These are phyloP conservation scores for Vollenhovia emeryi DNA, from an alignment of 1,140 invertebrate genomes.

Conservation along the genomic window DNA sequence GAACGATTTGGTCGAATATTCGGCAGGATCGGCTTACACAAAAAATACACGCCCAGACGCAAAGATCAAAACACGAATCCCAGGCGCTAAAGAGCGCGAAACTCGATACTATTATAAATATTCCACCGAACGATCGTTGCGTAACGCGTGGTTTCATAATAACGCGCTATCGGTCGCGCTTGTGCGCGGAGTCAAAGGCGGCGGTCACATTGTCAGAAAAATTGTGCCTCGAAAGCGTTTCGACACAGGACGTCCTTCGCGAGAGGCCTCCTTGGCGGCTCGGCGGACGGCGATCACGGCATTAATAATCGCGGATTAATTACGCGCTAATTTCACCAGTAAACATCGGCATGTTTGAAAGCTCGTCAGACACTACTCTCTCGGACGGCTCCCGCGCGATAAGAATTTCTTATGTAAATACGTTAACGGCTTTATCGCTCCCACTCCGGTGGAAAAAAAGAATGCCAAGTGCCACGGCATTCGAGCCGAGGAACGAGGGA, in stretches of 20 bases:
- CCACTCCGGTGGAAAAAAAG: constrained; percentile 35
- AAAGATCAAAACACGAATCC: constrained; percentile 33
- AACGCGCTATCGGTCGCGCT: constrained; percentile 20
- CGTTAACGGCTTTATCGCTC: constrained; percentile 52
- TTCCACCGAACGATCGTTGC: constrained; percentile 2
- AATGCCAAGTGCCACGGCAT: not conserved
- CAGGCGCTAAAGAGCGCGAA: not conserved
- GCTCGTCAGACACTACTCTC: constrained; percentile 20
- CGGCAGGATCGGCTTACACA: not conserved
- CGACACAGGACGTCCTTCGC: not conserved
- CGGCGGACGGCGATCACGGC: no score
- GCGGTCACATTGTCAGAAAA: not conserved
- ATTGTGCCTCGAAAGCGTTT: not conserved
- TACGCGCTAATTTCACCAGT: constrained; percentile 64
- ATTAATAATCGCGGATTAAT: constrained; percentile 63
- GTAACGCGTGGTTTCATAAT: constrained; percentile 48
- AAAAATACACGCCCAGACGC: constrained; percentile 3
- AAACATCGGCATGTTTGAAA: constrained; percentile 41
- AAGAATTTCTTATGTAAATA: constrained; percentile 73
- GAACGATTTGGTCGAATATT: not conserved
- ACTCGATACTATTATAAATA: constrained; percentile 35
- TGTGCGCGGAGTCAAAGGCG: constrained; percentile 55
- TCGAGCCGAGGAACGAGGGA: not conserved
- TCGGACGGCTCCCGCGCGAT: constrained; percentile 38
- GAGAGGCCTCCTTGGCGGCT: not conserved